Evolutionary conservation across 64 coral and sea anemone genomes (phyloP).

Genomic region (Catalaphyllia jardinei): DNA sequence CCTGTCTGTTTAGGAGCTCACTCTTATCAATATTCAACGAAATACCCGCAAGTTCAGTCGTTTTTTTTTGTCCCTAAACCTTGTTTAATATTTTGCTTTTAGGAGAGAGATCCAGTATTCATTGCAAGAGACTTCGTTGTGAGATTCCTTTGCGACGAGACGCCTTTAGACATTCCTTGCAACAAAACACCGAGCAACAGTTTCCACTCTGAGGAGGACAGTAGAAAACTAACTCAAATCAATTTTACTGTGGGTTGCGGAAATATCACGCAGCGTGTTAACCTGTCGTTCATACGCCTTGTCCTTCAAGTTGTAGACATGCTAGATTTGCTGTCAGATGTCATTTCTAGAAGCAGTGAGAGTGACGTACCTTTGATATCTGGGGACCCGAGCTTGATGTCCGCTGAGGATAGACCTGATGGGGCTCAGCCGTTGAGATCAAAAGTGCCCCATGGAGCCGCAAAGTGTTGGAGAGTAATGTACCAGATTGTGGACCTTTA

Average conservation of each 20-base stretch:
- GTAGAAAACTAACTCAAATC: conserved; percentile 55
- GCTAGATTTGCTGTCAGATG: conserved; percentile 67
- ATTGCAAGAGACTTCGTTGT: conserved; percentile 86
- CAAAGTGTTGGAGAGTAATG: conserved; percentile 97
- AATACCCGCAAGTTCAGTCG: no score
- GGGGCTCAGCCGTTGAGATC: background rate
- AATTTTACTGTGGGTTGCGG: conserved; percentile 78
- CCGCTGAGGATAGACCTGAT: background rate
- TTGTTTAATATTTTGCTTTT: background rate
- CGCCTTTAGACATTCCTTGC: conserved; percentile 11
- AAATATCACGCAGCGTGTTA: conserved; percentile 81
- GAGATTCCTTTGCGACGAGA: conserved; percentile 64
- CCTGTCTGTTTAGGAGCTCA: no score
- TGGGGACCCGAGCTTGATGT: background rate
- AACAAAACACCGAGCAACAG: conserved; percentile 6
- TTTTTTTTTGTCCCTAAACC: background rate
- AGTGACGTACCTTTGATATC: background rate
- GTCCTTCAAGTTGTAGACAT: conserved; percentile 76
- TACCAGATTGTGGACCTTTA: conserved; percentile 95
- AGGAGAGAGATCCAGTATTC: conserved; percentile 78
- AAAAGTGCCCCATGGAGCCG: background rate
- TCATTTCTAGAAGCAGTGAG: conserved; percentile 3
- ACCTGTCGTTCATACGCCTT: conserved; percentile 78
- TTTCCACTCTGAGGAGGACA: conserved; percentile 1
- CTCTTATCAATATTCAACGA: no score